Evolutionary conservation across 1,140 invertebrate genomes (phyloP).

Genomic region (Pogonomyrmex barbatus): DNA sequence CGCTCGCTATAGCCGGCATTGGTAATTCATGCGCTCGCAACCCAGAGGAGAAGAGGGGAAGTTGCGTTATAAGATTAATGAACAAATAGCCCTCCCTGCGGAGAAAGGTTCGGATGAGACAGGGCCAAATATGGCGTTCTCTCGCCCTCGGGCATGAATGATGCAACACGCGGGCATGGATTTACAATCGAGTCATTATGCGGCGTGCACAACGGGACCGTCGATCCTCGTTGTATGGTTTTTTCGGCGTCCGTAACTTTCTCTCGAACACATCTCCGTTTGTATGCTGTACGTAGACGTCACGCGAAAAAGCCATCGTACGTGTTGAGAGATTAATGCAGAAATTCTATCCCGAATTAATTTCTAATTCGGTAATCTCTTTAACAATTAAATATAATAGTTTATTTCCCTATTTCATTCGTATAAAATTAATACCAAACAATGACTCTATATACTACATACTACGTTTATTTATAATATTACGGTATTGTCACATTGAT

Average conservation of each 20-base stretch:
- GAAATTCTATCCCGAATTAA: slow-evolving; percentile 5
- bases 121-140: slow-evolving; percentile 74
- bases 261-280: slow-evolving; percentile 18
- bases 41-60: slow-evolving; percentile 56
- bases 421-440: background rate
- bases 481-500: background rate
- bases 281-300: background rate
- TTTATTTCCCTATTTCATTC: background rate
- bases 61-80: slow-evolving; percentile 83
- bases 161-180: slow-evolving; percentile 79
- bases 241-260: slow-evolving; percentile 54
- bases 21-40: slow-evolving; percentile 67
- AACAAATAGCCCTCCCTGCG: slow-evolving; percentile 78
- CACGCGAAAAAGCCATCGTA: background rate
- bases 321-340: background rate
- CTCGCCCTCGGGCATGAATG: slow-evolving; percentile 78
- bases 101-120: slow-evolving; percentile 72
- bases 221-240: slow-evolving; percentile 45
- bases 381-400: background rate
- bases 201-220: slow-evolving; percentile 77
- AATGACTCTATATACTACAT: background rate
- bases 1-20: slow-evolving; percentile 57
- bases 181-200: slow-evolving; percentile 82
- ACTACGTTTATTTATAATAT: background rate
- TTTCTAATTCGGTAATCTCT: background rate